Percentiles rank a stretch among this genome's conserved stretches.
Evolutionary conservation across 2,888 invertebrate species (phyloP).

Genomic region (Zelleria hepariella): DNA sequence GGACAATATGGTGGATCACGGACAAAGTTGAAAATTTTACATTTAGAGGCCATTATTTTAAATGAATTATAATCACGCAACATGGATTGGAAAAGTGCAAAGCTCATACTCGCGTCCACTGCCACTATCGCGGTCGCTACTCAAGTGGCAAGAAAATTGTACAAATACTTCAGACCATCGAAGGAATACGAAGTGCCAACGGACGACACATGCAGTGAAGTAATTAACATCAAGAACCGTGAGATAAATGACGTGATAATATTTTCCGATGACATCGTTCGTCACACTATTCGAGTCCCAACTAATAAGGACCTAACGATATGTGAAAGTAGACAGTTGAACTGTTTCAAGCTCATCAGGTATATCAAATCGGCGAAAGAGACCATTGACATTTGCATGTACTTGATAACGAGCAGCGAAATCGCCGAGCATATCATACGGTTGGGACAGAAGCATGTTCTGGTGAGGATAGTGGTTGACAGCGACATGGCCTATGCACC

Average conservation of each 20-base stretch:
- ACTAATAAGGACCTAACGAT: conserved; percentile 49
- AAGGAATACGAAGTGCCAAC: conserved; percentile 22
- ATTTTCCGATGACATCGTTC: conserved; percentile 56
- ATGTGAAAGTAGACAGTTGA: conserved; percentile 57
- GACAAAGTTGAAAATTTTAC: conserved; percentile 15
- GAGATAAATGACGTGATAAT: conserved; percentile 65
- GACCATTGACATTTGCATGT: conserved; percentile 65
- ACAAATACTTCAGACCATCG: conserved; percentile 36
- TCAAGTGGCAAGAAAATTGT: conserved; percentile 52
- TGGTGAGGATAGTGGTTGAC: conserved; percentile 62
- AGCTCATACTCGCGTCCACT: conserved; percentile 52
- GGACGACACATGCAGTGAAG: conserved; percentile 42
- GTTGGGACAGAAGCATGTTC: conserved; percentile 58
- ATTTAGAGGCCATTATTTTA: conserved; percentile 11
- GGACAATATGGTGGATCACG: conserved; percentile 52
- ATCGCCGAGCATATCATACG: conserved; percentile 61
- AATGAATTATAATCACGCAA: conserved; percentile 22
- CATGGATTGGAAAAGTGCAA: conserved; percentile 63
- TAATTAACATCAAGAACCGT: conserved; percentile 40
- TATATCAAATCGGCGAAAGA: conserved; percentile 63
- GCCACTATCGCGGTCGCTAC: conserved; percentile 54
- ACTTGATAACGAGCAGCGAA: conserved; percentile 61
- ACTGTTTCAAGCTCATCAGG: conserved; percentile 60
- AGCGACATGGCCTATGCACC: conserved; percentile 62
- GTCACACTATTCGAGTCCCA: conserved; percentile 46